Evolutionary conservation across 2,888 invertebrate species (phyloP).

Genomic region (Lathronympha strigana): DNA sequence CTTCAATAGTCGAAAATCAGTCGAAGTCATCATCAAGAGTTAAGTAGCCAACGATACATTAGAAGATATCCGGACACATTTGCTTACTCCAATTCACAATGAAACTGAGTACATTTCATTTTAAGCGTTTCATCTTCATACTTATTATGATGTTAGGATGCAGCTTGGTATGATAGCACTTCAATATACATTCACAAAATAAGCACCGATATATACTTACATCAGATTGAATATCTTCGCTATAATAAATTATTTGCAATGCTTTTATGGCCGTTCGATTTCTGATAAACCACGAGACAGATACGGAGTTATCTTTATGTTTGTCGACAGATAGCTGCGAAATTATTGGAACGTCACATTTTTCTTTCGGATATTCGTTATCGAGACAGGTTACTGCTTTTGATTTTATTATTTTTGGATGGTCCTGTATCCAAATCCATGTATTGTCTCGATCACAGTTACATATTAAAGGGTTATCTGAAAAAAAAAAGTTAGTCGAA

Average conservation of each 20-base stretch:
- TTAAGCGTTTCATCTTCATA: neutral
- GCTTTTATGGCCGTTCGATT: constrained; percentile 93
- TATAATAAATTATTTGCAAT: constrained; percentile 92
- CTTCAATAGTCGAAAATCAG: no score
- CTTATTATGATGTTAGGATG: neutral
- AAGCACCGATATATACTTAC: constrained; percentile 53
- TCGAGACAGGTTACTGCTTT: constrained; percentile 68
- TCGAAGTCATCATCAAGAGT: no score
- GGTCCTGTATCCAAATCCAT: constrained; percentile 96
- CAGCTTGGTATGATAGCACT: neutral
- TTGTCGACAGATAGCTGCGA: constrained; percentile 93
- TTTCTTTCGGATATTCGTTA: constrained; percentile 74
- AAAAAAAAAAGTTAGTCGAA: constrained; percentile 43
- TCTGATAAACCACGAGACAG: constrained; percentile 95
- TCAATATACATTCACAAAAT: constrained; percentile 45
- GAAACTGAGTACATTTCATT: no score
- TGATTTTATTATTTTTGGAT: constrained; percentile 84
- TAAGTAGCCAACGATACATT: no score
- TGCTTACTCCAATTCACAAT: no score
- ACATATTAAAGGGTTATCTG: constrained; percentile 95
- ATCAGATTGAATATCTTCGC: constrained; percentile 63
- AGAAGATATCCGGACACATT: no score
- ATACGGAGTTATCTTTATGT: constrained; percentile 92
- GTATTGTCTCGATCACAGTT: constrained; percentile 95
- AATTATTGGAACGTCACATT: constrained; percentile 88